Base-by-base conservation (phyloP, 2,113 vertebrate genomes). In the Mormyrus lacerda region DNA sequence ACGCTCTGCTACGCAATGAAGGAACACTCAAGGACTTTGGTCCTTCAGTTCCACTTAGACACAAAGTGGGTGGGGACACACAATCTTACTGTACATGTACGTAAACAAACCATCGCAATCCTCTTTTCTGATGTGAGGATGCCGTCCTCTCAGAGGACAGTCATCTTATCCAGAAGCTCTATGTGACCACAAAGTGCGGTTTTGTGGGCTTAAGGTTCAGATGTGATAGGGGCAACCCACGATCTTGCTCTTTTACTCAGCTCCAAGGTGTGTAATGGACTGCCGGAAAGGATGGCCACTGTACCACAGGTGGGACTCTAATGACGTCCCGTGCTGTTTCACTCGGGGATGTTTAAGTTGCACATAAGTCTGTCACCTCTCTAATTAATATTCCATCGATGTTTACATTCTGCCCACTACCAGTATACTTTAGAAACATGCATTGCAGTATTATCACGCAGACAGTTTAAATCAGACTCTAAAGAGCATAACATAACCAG, bases 391-490 rank as follows among this genome's bases (percentile, higher is more conserved):
- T 53, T 87, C 31, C n/a, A n/a, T 11, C 55, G 24, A n/a, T 11
- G 17, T 87, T 87, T 87, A 87, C 85, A 17, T 53, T 87, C 50
- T 27, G n/a, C 84, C 45, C 84, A 50, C 45, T 85, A 51, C 47
- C 47, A 85, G 1, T 50, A 85, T 27, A 47, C 44, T 84, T 44
- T 84, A 84, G 44, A 24, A 47, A 47, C 82, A 45, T 45, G 50
- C 47, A 87, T 35, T 87, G n/a, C 13, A 39, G n/a, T 51, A 51
- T 51, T 65, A 35, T 35, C 85, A 55, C 17, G 48, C 13, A 10
- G 50, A 2, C 53, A 35, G 10, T 51, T 35, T 35, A 19, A 87
- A 13, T 35, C 47, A 48, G 35, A 82, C 48, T 39, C 65, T 79
- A 82, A 89, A 17, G 19, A 47, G 47, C 15, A 55, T 39, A 89